These are phyloP conservation scores for Sternotherus odoratus DNA, from an alignment of 2,797 vertebrate species.

Conservation along the genomic window DNA sequence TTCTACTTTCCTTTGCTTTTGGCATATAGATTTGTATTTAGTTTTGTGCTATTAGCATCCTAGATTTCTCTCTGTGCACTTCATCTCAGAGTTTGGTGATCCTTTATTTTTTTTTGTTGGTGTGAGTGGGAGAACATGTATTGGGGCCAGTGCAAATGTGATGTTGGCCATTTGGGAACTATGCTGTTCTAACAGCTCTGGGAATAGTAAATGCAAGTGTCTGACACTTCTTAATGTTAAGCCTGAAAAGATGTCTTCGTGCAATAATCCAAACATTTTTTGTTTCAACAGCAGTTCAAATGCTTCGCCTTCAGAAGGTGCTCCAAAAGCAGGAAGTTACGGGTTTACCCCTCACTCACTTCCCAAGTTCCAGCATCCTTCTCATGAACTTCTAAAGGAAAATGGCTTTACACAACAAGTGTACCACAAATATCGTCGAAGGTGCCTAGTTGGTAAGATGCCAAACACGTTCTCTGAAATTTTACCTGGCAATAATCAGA, in stretches of 20 bases:
- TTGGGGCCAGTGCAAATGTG: accelerated
- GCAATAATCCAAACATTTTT: neutral
- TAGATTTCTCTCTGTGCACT: neutral
- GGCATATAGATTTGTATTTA: neutral
- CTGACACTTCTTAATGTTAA: neutral
- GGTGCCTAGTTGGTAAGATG: slow-evolving; percentile 89
- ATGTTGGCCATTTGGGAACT: neutral
- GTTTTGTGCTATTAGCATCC: neutral
- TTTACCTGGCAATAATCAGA: neutral
- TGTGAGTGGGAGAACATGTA: neutral
- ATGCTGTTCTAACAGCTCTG: neutral
- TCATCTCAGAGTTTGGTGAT: neutral
- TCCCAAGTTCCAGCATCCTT: slow-evolving; percentile 95
- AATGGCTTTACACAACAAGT: slow-evolving; percentile 96
- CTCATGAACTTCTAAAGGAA: slow-evolving; percentile 92
- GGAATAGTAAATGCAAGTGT: accelerated
- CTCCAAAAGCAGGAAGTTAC: slow-evolving; percentile 81
- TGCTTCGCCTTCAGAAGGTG: slow-evolving; percentile 90
- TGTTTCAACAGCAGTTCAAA: slow-evolving; percentile 87
- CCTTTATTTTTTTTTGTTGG: neutral
- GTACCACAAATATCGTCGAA: slow-evolving; percentile 93
- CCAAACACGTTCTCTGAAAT: neutral
- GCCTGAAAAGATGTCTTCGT: neutral
- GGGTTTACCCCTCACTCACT: slow-evolving; percentile 91
- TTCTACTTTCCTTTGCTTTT: neutral